Percentiles rank a stretch among this genome's conserved stretches.
Evolutionary conservation across 1,140 invertebrate species (phyloP).

Genomic region (Musca domestica): DNA sequence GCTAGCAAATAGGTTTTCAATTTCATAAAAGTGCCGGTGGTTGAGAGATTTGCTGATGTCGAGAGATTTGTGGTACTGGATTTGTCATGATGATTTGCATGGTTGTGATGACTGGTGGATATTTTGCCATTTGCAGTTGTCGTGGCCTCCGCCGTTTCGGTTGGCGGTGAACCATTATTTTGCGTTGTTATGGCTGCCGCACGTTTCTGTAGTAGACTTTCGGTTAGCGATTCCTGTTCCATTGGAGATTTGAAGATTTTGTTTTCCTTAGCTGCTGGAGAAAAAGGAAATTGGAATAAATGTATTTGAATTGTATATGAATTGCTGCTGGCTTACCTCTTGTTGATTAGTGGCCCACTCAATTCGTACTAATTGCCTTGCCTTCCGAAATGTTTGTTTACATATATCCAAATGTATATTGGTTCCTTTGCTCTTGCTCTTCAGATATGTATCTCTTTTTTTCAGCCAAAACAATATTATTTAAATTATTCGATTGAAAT

Average conservation of each 20-base stretch:
- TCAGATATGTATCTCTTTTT: too few relatives aligned
- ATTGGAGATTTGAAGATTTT: background rate
- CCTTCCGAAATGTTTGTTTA: too few relatives aligned
- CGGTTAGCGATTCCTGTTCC: background rate
- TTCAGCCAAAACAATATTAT: too few relatives aligned
- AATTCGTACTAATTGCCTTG: too few relatives aligned
- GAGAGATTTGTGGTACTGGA: background rate
- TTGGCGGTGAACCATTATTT: background rate
- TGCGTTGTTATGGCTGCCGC: background rate
- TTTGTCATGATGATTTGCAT: background rate
- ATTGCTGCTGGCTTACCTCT: too few relatives aligned
- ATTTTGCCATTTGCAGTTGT: constrained; percentile 1
- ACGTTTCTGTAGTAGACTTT: background rate
- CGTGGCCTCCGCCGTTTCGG: background rate
- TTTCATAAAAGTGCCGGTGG: constrained; percentile 69
- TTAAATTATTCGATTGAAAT: too few relatives aligned
- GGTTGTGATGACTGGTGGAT: background rate
- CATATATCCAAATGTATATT: too few relatives aligned
- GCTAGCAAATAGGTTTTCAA: constrained; percentile 83
- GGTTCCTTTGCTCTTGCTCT: too few relatives aligned
- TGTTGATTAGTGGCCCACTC: too few relatives aligned
- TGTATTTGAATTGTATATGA: too few relatives aligned
- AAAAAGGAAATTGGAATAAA: too few relatives aligned
- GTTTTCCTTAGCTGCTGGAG: too few relatives aligned
- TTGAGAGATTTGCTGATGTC: constrained; percentile 2